phyloP scores from a whole-genome alignment of 2,888 invertebrate genomes.

The Pristionchus fissidentatus region DNA sequence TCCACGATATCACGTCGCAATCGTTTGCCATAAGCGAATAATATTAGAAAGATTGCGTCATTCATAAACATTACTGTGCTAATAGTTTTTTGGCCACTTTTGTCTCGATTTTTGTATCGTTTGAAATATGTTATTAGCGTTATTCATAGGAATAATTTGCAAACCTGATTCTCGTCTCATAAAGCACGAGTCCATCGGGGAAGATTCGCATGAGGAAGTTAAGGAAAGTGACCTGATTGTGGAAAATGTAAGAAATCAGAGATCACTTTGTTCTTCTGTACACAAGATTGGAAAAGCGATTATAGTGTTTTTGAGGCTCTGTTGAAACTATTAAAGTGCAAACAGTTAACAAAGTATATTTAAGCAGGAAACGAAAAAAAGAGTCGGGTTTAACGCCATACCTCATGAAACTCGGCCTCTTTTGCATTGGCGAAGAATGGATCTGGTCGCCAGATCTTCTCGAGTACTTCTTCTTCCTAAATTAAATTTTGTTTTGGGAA shows the following conservation, averaged over 20 bases:
- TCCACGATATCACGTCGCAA: too few relatives aligned
- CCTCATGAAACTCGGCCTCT: slow-evolving; percentile 75
- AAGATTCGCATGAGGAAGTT: slow-evolving; percentile 75
- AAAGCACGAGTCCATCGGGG: slow-evolving; percentile 73
- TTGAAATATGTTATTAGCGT: too few relatives aligned
- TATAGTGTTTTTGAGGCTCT: not conserved
- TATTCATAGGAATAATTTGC: too few relatives aligned
- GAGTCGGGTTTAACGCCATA: not conserved
- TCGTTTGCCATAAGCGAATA: too few relatives aligned
- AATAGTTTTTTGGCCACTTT: too few relatives aligned
- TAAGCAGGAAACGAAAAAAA: not conserved
- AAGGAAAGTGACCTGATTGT: slow-evolving; percentile 71
- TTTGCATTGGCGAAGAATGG: slow-evolving; percentile 75
- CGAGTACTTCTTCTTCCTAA: slow-evolving; percentile 67
- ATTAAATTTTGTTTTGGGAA: not conserved
- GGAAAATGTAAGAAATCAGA: not conserved
- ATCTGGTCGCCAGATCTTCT: slow-evolving; percentile 73
- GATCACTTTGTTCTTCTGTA: not conserved
- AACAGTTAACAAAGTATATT: too few relatives aligned
- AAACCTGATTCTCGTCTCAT: slow-evolving; percentile 71
- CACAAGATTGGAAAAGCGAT: not conserved
- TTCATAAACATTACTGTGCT: too few relatives aligned
- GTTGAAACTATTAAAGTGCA: too few relatives aligned
- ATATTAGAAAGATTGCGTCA: too few relatives aligned
- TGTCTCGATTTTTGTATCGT: too few relatives aligned